Base-by-base conservation (phyloP, 2,113 vertebrate genomes). In the Colaptes auratus region DNA sequence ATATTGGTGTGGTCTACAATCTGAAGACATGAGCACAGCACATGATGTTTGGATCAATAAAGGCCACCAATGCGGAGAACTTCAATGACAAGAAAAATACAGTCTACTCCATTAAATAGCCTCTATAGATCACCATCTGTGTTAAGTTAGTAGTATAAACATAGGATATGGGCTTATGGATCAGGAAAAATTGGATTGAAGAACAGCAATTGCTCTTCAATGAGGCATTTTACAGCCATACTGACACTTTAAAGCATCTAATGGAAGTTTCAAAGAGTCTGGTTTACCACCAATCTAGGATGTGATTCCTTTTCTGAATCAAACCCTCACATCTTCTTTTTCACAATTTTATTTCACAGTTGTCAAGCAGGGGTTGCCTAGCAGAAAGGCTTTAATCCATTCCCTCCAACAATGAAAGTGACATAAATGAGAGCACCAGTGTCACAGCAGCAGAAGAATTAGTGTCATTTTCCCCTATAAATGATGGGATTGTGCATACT, bases 21-120 rank as follows among this genome's bases (percentile, higher is more conserved):
- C 20, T 44, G 89, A 94, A 78, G 88, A 80, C 88, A 70, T 46
- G 24, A 95, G 81, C 75, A 89, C 82, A 85, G 61, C 35, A 93
- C 85, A 82, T 81, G 88, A 95, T 95, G 65, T 46, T 50, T 81
- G 65, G 88, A 95, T 96, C 94, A 95, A 96, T 95, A 94, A 88
- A 84, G 76, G 90, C 82, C 94, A 91, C 88, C 92, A 95, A 91
- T 42, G 65, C 55, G 55, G 28, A 94, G 96, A 95, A 94, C 90
- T 88, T 90, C 73, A 95, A 3, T 78, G 95, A 92, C 89, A 95
- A 95, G 91, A 96, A 96, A 95, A 95, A 95, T 93, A 91, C 86
- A 91, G 90, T 76, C 88, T 88, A 90, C 79, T 95, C 88, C 70
- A 84, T 94, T 95, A 95, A 94, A 95, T 9, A 73, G 82, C 86